Percentiles rank a stretch among this genome's conserved stretches.
These are phyloP conservation scores for Cyclophora albipunctata DNA, from an alignment of 2,888 invertebrate genomes.

Conservation along the genomic window DNA sequence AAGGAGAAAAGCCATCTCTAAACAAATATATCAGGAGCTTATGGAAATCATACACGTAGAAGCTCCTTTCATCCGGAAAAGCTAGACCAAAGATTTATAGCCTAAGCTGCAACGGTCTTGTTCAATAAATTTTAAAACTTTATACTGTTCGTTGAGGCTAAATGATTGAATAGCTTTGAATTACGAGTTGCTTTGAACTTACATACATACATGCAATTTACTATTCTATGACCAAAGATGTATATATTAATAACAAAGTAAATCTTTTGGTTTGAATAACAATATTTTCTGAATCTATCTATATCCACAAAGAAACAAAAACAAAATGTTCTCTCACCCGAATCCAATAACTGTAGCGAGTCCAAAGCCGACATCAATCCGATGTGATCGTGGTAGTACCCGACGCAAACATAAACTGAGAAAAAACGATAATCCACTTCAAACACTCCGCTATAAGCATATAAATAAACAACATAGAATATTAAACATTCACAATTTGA, in stretches of 20 bases:
- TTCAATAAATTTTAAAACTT: slow-evolving; percentile 5
- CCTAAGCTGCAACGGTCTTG: not conserved
- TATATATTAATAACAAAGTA: too few species aligned
- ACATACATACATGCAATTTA: too few species aligned
- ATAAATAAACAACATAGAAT: too few species aligned
- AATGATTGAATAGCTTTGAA: not conserved
- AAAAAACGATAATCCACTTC: slow-evolving; percentile 10
- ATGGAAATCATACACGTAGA: slow-evolving; percentile 41
- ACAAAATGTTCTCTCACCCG: slow-evolving; percentile 68
- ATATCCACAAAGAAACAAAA: too few species aligned
- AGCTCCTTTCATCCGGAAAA: slow-evolving; percentile 23
- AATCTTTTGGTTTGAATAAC: too few species aligned
- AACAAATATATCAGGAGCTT: slow-evolving; percentile 48
- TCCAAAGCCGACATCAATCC: slow-evolving; percentile 93
- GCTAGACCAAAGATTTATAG: slow-evolving; percentile 23
- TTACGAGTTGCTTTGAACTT: too few species aligned
- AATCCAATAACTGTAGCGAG: slow-evolving; percentile 85
- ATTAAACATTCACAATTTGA: too few species aligned
- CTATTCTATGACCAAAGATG: too few species aligned
- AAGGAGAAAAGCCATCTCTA: slow-evolving; percentile 34
- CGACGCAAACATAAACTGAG: slow-evolving; percentile 94
- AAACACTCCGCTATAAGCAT: not conserved
- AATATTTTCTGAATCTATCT: too few species aligned
- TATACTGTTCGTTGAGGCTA: not conserved
- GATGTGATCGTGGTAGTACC: slow-evolving; percentile 92